Percentiles rank a stretch among this genome's conserved stretches.
phyloP scores from a whole-genome alignment of 2,888 invertebrate genomes.

The Chloromyia formosa region DNA sequence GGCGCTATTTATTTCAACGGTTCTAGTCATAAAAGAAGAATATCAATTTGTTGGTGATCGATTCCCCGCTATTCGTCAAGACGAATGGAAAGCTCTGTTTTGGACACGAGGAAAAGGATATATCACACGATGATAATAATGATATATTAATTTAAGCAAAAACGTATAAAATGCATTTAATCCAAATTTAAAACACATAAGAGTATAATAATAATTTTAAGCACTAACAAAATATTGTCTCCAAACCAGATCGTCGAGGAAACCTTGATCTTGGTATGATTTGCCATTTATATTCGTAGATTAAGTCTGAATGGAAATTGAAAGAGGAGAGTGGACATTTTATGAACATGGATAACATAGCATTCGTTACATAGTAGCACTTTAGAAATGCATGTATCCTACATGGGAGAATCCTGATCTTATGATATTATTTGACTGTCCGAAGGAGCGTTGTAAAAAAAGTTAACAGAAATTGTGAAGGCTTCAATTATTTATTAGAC shows the following conservation, averaged over 20 bases:
- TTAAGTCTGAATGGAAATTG: slow-evolving; percentile 17
- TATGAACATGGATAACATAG: not conserved
- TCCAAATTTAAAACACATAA: too few relatives aligned
- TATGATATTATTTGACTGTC: slow-evolving; percentile 37
- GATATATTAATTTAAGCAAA: not conserved
- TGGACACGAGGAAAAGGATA: too few relatives aligned
- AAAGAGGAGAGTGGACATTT: not conserved
- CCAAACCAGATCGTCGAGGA: not conserved
- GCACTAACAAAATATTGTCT: slow-evolving; percentile 12
- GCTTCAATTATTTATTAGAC: slow-evolving; percentile 32
- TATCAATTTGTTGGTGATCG: not conserved
- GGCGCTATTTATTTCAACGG: slow-evolving; percentile 39
- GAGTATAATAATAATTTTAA: too few relatives aligned
- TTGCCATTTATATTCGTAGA: slow-evolving; percentile 1
- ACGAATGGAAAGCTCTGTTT: too few relatives aligned
- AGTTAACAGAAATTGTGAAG: slow-evolving; percentile 20
- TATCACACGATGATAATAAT: too few relatives aligned
- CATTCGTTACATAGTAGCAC: not conserved
- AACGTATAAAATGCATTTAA: slow-evolving; percentile 21
- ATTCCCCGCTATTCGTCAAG: too few relatives aligned
- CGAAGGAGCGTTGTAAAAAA: slow-evolving; percentile 3
- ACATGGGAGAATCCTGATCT: not conserved
- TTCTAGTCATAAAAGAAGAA: slow-evolving; percentile 42
- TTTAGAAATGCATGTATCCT: slow-evolving; percentile 24
- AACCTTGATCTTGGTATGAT: not conserved